Conservation (phyloP, 2,113 vertebrate species). For the Trematocara stigmaticum region DNA sequence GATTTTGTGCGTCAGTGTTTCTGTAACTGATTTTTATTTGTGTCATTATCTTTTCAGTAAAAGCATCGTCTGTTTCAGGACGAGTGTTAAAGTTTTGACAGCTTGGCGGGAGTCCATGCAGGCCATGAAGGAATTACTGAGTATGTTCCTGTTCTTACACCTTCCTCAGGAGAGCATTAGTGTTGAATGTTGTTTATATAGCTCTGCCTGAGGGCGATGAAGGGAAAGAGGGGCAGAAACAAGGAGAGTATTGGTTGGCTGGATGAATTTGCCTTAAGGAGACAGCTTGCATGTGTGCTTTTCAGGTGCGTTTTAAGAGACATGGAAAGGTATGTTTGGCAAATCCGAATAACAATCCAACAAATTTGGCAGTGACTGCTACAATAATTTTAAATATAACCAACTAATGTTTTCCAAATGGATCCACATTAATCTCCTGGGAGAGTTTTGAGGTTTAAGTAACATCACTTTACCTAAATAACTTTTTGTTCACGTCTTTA, state of each 20-base stretch:
- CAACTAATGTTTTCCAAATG: neutral
- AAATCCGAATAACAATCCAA: neutral
- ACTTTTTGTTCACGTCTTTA: neutral
- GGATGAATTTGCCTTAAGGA: neutral
- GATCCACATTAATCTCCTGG: neutral
- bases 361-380: neutral
- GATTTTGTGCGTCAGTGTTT: neutral
- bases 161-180: slow-evolving; percentile 13
- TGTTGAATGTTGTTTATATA: slow-evolving; percentile 26
- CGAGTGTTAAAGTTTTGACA: neutral
- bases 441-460: neutral
- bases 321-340: neutral
- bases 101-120: neutral
- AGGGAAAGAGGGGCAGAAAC: neutral
- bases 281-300: neutral
- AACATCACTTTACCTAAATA: neutral
- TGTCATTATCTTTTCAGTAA: neutral
- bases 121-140: neutral
- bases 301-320: neutral
- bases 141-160: neutral
- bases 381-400: neutral
- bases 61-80: neutral
- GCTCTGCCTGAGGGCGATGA: neutral
- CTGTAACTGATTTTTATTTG: neutral
- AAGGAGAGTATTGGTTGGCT: neutral